Evolutionary conservation across 2,888 invertebrate genomes (phyloP), one percentile per base, ranked within the genome.

Genomic region (Polyommatus icarus): DNA sequence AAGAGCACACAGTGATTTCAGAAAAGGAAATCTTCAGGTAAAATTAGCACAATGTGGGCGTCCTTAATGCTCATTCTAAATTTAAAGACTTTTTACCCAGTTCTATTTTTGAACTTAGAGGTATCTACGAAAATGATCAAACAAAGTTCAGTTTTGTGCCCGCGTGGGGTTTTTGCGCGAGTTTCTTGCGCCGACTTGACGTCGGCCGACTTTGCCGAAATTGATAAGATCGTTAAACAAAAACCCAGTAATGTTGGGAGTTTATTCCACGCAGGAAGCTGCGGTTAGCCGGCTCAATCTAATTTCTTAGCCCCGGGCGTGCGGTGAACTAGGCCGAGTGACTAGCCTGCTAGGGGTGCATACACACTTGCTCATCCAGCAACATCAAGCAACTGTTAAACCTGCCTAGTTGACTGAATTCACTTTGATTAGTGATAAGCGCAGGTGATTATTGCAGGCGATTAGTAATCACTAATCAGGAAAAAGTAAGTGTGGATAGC

Each of bases 241-340:
- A 67, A 15, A 32, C 67, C 67, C 29, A 0, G 29, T 67, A 67
- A 67, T 72, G 20, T 72, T 72, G 8, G n/a, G 20, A 72, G 18
- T 20, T 71, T 71, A 72, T 72, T 72, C 72, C 20, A 72, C 72
- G 40, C 72, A 40, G 71, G 72, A 40, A 72, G 40, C 12, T 72
- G 72, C n/a, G 72, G 76, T 20, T 32, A 40, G 50, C 61, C 20
- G 76, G 73, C 78, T 78, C 76, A 79, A 77, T 81, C 80, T 80
- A 80, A 81, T 82, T 54, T 54, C 29, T 40, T 40, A 3, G 40
- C 72, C 40, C 20, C 40, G 40, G 40, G 72, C 72, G 10, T 67
- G 6, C 29, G 29, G 67, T 1, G 18, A 15, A 67, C 67, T 29
- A 32, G 67, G 1, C 15, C 5, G 29, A 67, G 29, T 20, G 10